Conservation (phyloP, 64 coral and sea anemone species). For the Stichodactyla helianthus region DNA sequence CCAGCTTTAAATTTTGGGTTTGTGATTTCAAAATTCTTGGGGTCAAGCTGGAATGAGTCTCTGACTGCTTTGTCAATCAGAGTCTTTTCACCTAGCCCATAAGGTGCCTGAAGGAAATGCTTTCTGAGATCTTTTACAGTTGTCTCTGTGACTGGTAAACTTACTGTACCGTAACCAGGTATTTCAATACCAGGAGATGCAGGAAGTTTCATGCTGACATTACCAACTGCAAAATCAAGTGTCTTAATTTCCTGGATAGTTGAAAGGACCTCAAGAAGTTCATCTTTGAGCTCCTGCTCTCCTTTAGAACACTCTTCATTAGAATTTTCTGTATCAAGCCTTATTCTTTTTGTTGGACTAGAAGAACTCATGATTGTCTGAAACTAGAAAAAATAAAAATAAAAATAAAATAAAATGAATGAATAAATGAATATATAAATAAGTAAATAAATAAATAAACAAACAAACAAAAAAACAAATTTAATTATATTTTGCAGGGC, state of each 20-base stretch:
- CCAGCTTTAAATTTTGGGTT: background rate
- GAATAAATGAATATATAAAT: no score
- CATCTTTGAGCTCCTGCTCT: background rate
- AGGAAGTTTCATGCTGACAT: background rate
- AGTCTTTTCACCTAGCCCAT: slow-evolving; percentile 19
- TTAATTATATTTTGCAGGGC: no score
- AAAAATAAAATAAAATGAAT: no score
- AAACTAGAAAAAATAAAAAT: no score
- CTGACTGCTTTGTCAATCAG: slow-evolving; percentile 8
- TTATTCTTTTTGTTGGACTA: no score
- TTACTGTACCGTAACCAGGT: background rate
- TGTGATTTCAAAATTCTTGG: no score
- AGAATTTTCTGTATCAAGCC: no score
- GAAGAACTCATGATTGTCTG: no score
- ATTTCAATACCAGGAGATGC: background rate
- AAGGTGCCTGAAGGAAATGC: slow-evolving; percentile 13
- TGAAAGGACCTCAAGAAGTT: background rate
- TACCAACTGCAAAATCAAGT: slow-evolving; percentile 6
- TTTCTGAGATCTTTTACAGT: background rate
- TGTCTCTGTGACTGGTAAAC: slow-evolving; percentile 1
- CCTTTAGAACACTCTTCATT: no score
- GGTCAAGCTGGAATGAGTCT: no score
- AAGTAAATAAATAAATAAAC: no score
- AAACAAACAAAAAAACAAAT: no score
- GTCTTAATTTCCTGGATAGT: background rate